A percentile compares a stretch with the other conserved stretches of the same genome.
These are phyloP conservation scores for Amiota minor DNA, from an alignment of 2,888 invertebrate species.

Conservation along the genomic window DNA sequence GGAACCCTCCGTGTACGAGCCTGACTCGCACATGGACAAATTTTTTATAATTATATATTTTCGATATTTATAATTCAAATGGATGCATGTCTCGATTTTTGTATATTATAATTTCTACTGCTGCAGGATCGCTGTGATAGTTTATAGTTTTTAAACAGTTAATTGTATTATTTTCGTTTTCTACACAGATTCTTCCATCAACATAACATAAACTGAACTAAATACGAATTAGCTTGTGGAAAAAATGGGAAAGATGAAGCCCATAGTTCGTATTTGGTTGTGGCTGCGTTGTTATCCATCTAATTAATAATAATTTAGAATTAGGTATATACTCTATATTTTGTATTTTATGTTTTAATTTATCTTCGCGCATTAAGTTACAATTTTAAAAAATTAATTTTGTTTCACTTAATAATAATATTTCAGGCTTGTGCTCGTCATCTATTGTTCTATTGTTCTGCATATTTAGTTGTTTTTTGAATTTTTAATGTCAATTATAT, in stretches of 20 bases:
- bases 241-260: background rate
- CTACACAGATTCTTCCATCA: background rate
- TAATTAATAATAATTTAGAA: background rate
- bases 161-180: background rate
- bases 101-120: background rate
- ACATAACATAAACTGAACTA: background rate
- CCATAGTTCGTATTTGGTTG: background rate
- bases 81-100: background rate
- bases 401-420: constrained; percentile 37
- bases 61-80: too few species aligned
- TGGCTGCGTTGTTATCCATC: background rate
- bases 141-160: background rate
- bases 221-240: background rate
- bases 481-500: too few species aligned
- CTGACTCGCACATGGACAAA: too few species aligned
- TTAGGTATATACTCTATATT: background rate
- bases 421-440: constrained; percentile 22
- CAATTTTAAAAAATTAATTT: constrained; percentile 33
- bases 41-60: too few species aligned
- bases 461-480: too few species aligned
- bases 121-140: background rate
- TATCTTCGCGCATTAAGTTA: constrained; percentile 38
- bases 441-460: too few species aligned
- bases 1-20: too few species aligned
- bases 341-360: constrained; percentile 1